Evolutionary conservation across 2,888 invertebrate species (phyloP), one percentile per base, ranked within the genome.

Genomic region (Acleris sparsana): DNA sequence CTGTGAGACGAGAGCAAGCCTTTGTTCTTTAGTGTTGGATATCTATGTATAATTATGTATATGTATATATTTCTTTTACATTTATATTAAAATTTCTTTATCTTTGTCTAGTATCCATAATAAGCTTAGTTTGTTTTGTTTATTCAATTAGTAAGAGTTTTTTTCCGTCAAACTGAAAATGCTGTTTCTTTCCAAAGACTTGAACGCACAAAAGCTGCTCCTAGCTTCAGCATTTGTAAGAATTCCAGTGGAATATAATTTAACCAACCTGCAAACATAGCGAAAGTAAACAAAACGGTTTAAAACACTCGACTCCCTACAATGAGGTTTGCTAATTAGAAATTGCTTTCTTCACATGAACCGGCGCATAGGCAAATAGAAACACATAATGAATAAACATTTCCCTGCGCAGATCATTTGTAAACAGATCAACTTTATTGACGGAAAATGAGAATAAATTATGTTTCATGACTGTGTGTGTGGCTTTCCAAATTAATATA

Each of bases 281-380:
- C 29, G 52, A 48, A 59, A 53, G 39, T 59, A 64, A 64, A 58
- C 58, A 53, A 64, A 64, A 58, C 58, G 29, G 20, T 20, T 29
- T 62, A 53, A 53, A 43, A 52, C 39, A 57, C 57, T 22, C 48
- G 52, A 18, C 57, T 63, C 33, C 52, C 52, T 57, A 63, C 57
- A 63, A 63, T 63, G 58, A 52, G 58, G 64, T 64, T 64, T 59
- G 64, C 64, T 64, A 64, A 64, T 64, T 53, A 64, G 64, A 59
- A 64, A 64, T 59, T 48, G 48, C 64, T 64, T 64, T 64, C 53
- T 59, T 64, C 59, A 64, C 43, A 59, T 53, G 51, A 63, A 58
- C 63, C 46, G 33, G 63, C 63, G 48, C 39, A 46, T 53, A 53
- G 53, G 46, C 59, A 59, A 63, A 59, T 64, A 59, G 48, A 53